These are phyloP conservation scores for Drosophila sproati DNA, from an alignment of 1,140 invertebrate species.

Conservation along the genomic window DNA sequence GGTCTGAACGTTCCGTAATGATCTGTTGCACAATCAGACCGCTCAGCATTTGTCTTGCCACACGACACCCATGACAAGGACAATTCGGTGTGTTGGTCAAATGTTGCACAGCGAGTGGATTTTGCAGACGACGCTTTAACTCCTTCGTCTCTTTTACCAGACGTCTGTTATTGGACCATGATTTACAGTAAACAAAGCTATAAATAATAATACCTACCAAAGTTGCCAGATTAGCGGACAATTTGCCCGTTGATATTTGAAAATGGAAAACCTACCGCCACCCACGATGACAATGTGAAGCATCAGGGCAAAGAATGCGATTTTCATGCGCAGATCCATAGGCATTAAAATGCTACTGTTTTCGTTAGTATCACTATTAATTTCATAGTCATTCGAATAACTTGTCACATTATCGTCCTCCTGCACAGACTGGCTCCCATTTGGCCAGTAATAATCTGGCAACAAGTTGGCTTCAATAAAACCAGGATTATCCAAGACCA, in stretches of 20 bases:
- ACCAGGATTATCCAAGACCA: background rate
- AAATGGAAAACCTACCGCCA: constrained; percentile 35
- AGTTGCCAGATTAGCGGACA: constrained; percentile 5
- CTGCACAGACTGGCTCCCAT: constrained; percentile 43
- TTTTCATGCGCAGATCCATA: constrained; percentile 22
- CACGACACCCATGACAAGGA: constrained; percentile 49
- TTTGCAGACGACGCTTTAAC: constrained; percentile 23
- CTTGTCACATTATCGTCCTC: constrained; percentile 31
- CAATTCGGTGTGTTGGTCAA: constrained; percentile 48
- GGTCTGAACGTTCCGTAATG: constrained; percentile 7
- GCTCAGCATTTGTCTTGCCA: constrained; percentile 53
- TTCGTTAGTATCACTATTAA: constrained; percentile 8
- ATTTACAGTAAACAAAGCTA: constrained; percentile 35
- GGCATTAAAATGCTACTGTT: background rate
- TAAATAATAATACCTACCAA: constrained; percentile 58
- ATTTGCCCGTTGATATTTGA: background rate
- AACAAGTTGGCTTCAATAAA: constrained; percentile 3
- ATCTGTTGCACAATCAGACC: constrained; percentile 49
- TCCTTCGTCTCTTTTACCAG: background rate
- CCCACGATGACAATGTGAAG: constrained; percentile 55
- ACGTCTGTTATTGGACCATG: constrained; percentile 6
- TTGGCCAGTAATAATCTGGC: constrained; percentile 32
- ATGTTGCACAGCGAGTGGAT: constrained; percentile 33
- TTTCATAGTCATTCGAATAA: constrained; percentile 16
- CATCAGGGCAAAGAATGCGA: constrained; percentile 48